Evolutionary conservation across 2,797 vertebrate species (phyloP).

Genomic region (Anolis apletophallus): DNA sequence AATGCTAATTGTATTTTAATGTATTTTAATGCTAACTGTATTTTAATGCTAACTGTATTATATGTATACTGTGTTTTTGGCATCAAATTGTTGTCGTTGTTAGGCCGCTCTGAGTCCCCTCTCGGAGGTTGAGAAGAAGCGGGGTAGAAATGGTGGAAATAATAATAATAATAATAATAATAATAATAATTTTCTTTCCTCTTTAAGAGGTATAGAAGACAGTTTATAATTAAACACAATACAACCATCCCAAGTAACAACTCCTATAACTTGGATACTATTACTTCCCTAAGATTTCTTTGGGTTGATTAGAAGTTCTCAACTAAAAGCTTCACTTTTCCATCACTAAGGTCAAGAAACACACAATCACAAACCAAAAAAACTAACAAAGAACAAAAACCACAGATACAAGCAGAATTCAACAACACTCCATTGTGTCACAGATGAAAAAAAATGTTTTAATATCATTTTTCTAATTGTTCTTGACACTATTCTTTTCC

Average conservation of each 20-base stretch:
- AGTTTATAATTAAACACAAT: neutral
- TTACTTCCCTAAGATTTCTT: constrained; percentile 8
- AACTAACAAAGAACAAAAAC: neutral
- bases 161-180: too few relatives aligned
- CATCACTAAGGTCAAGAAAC: constrained; percentile 49
- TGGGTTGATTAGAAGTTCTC: neutral
- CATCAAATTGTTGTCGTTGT: too few relatives aligned
- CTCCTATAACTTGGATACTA: neutral
- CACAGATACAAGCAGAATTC: constrained; percentile 70
- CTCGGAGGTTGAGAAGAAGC: too few relatives aligned
- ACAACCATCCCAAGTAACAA: neutral
- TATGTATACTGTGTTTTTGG: too few relatives aligned
- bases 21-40: too few relatives aligned
- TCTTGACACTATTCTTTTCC: constrained; percentile 56
- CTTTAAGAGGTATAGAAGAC: neutral
- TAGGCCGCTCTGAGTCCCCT: too few relatives aligned
- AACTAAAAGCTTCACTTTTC: constrained; percentile 41
- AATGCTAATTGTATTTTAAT: too few relatives aligned
- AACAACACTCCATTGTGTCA: constrained; percentile 70
- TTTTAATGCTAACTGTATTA: too few relatives aligned
- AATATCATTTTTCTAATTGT: constrained; percentile 49
- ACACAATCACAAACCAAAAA: constrained; percentile 65
- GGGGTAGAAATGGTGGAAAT: too few relatives aligned
- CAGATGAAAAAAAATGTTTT: constrained; percentile 67
- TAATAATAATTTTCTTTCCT: neutral